A percentile compares a stretch with the other conserved stretches of the same genome.
These are phyloP conservation scores for Drosophila tropicalis DNA, from an alignment of 1,140 invertebrate species.

Conservation along the genomic window DNA sequence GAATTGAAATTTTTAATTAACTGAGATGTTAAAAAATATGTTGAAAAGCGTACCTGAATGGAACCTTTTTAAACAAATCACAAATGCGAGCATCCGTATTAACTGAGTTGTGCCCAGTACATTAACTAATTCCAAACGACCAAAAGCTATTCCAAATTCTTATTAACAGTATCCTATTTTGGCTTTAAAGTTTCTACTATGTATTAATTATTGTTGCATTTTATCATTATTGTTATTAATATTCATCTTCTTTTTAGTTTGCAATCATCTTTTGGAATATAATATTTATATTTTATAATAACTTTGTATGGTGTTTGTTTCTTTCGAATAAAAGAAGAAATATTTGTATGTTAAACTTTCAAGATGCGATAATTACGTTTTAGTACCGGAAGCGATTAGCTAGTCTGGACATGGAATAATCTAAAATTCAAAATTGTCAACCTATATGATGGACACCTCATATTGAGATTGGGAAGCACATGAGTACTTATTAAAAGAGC, in stretches of 20 bases:
- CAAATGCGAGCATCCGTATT: not conserved
- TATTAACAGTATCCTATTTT: not conserved
- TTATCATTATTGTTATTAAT: conserved; percentile 5
- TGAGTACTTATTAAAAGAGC: not conserved
- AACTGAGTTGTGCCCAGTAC: not conserved
- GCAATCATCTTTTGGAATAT: not conserved
- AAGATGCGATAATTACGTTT: not conserved
- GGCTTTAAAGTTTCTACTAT: not conserved
- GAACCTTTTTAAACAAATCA: too few relatives aligned
- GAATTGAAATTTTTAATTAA: not conserved
- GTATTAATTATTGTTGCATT: not conserved
- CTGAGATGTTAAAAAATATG: not conserved
- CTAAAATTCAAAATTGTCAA: not conserved
- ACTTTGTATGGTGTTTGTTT: conserved; percentile 25
- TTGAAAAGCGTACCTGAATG: too few relatives aligned
- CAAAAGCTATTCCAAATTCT: not conserved
- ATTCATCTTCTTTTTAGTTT: conserved; percentile 3
- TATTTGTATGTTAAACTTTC: not conserved
- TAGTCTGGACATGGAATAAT: not conserved
- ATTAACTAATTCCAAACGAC: not conserved
- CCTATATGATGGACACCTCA: conserved; percentile 2
- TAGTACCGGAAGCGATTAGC: not conserved
- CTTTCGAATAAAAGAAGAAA: conserved; percentile 30
- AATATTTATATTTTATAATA: not conserved
- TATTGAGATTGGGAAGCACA: not conserved